Evolutionary conservation across 2,888 invertebrate genomes (phyloP), one percentile per base, ranked within the genome.

Genomic region (Entomobrya multifasciata): DNA sequence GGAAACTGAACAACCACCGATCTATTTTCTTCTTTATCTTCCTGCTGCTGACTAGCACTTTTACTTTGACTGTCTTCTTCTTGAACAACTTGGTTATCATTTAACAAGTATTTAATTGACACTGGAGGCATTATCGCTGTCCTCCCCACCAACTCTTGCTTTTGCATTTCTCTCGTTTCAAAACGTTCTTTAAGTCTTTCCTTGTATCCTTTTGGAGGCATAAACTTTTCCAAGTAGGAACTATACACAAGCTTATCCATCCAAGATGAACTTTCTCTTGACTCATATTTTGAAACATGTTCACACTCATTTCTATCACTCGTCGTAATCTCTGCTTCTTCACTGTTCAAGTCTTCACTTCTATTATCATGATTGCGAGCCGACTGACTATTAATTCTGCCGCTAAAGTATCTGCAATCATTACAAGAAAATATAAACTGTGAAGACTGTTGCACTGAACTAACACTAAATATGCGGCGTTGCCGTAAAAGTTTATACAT

Each of bases 41-140:
- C 27, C 27, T 55, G 36, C 76, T 20, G 55, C 57, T 36, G 27
- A 65, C 44, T n/a, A 11, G 72, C 13, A 15, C 27, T 36, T 10
- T 25, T 36, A 20, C 57, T 80, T 22, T 89, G 89, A 60, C 87
- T 81, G 8, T 83, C 84, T 17, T 87, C 70, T 17, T 1, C n/a
- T 13, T 77, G 36, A 17, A 0, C 77, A 13, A 30, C 87, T 70
- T 87, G 89, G 74, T 93, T 92, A 89, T 93, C 92, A 27, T 93
- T 92, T 0, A 93, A 92, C 57, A 93, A 92, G 92, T 94, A 94
- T 91, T 94, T 93, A 86, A 95, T 91, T 0, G 94, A 92, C 3
- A 94, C 74, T 0, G 95, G 95, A 70, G 94, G 78, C n/a, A 65
- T 67, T 0, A 81, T 20, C 0, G 65, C 30, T 0, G 67, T 55